Conservation (phyloP, 2,888 invertebrate species). For the Epicampocera succincta region DNA sequence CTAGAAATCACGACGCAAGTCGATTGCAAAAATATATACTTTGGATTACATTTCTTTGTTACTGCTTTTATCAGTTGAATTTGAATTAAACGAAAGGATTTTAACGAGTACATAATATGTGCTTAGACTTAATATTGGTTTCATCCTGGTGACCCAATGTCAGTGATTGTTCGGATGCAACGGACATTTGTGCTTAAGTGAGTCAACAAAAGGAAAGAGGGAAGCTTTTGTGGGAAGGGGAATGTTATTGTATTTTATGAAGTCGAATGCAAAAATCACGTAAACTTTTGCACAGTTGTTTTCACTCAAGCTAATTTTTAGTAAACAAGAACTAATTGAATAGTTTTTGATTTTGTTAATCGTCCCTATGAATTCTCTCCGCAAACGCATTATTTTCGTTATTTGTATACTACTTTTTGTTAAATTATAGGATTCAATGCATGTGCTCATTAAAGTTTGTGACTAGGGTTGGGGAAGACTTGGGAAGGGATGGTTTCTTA, state of each 20-base stretch:
- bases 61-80: too few relatives aligned
- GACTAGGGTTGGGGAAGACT: constrained; percentile 5
- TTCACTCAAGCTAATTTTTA: neutral
- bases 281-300: constrained; percentile 29
- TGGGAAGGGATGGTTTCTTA: constrained; percentile 3
- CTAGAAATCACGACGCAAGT: too few relatives aligned
- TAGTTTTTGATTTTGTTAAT: constrained; percentile 14
- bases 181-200: constrained; percentile 64
- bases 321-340: constrained; percentile 13
- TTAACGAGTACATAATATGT: neutral
- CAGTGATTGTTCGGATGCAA: constrained; percentile 78
- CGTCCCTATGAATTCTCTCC: constrained; percentile 18
- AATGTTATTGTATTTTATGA: neutral
- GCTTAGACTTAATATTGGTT: neutral
- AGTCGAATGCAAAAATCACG: constrained; percentile 41
- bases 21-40: too few relatives aligned
- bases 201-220: constrained; percentile 16
- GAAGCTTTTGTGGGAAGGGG: constrained; percentile 8
- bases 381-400: neutral
- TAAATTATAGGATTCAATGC: constrained; percentile 78
- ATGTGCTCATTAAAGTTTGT: constrained; percentile 76
- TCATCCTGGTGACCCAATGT: constrained; percentile 45
- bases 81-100: neutral
- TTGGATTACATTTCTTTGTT: too few relatives aligned
- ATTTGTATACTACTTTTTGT: constrained; percentile 25